Evolutionary conservation across 2,113 vertebrate species (phyloP).

Genomic region (Amphiprion ocellaris): DNA sequence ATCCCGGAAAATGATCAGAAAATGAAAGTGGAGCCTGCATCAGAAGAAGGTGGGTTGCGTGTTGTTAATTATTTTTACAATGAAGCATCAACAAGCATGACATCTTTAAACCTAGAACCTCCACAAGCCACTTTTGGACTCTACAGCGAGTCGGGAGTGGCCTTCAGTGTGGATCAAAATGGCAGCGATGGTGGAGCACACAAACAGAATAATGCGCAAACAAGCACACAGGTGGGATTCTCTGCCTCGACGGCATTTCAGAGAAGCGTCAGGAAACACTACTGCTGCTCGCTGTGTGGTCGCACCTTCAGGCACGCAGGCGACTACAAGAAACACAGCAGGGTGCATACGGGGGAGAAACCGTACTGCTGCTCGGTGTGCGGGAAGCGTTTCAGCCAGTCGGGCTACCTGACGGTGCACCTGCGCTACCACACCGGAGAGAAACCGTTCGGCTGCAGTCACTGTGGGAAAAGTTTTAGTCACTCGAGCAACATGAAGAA

Average conservation of each 20-base stretch:
- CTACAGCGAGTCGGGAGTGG: neutral
- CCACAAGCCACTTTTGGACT: constrained; percentile 2
- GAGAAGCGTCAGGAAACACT: constrained; percentile 67
- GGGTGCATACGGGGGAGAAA: constrained; percentile 79
- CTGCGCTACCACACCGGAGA: constrained; percentile 78
- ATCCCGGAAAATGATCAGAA: neutral
- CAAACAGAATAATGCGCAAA: constrained; percentile 18
- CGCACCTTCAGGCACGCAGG: constrained; percentile 78
- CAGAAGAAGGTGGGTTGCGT: neutral
- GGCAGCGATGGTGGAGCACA: neutral
- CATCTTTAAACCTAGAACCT: constrained; percentile 2
- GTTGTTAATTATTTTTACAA: constrained; percentile 12
- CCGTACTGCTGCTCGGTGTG: constrained; percentile 75
- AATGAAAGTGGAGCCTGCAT: constrained; percentile 44
- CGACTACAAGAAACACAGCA: constrained; percentile 78
- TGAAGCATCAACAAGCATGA: neutral
- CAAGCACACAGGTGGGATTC: constrained; percentile 35
- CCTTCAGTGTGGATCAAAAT: constrained; percentile 9
- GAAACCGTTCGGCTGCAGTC: constrained; percentile 74
- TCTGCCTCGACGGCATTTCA: constrained; percentile 56
- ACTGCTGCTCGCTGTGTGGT: constrained; percentile 73
- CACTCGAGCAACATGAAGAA: constrained; percentile 80
- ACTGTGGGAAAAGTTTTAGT: constrained; percentile 79
- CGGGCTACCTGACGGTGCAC: constrained; percentile 78
- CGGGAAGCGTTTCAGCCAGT: constrained; percentile 78